phyloP scores from a whole-genome alignment of 2,113 vertebrate species.

The Typhlomys cinereus region DNA sequence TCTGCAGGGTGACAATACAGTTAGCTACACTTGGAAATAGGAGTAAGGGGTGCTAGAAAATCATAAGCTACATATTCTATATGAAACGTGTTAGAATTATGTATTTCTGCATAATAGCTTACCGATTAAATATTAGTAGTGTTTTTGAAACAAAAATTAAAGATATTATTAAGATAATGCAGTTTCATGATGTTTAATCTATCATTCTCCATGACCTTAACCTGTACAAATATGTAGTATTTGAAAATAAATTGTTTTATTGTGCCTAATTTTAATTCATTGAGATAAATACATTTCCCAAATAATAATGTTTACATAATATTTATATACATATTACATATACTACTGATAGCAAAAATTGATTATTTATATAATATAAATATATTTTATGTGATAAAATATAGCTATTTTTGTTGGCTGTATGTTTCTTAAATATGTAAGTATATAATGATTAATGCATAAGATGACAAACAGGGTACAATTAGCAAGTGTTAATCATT shows the following conservation, averaged over 20 bases:
- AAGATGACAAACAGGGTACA: not conserved
- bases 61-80: not conserved
- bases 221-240: not conserved
- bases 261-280: not conserved
- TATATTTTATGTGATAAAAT: not conserved
- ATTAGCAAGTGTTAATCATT: not conserved
- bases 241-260: not conserved
- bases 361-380: too few relatives aligned
- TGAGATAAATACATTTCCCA: not conserved
- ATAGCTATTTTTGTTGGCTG: not conserved
- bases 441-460: not conserved
- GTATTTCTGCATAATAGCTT: not conserved
- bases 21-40: slow-evolving; percentile 14
- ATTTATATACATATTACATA: not conserved
- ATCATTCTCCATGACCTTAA: not conserved
- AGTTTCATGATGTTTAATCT: not conserved
- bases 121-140: not conserved
- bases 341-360: not conserved
- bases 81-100: too few relatives aligned
- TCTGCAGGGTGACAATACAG: not conserved
- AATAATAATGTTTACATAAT: not conserved
- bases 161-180: not conserved
- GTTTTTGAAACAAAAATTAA: not conserved
- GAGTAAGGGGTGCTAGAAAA: not conserved
- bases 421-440: not conserved